Evolutionary conservation across 2,113 vertebrate genomes (phyloP).

Genomic region (Fulmarus glacialis): DNA sequence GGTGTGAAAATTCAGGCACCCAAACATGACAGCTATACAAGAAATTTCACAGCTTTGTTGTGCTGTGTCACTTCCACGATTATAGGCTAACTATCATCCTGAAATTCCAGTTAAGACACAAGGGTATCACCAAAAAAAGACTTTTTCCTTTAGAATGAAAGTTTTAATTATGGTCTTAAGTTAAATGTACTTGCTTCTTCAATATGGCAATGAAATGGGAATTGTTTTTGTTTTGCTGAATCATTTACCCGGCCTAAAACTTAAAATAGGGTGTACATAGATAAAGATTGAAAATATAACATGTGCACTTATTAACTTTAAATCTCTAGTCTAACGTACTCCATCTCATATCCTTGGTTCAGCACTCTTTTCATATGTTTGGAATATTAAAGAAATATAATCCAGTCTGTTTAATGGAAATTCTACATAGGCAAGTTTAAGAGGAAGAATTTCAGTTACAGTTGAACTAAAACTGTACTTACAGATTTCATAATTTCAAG

Average conservation of each 20-base stretch:
- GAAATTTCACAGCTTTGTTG: conserved; percentile 34
- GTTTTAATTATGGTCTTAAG: background rate
- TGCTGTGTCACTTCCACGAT: background rate
- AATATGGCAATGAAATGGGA: background rate
- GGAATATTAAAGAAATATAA: background rate
- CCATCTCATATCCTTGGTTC: background rate
- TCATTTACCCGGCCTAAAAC: background rate
- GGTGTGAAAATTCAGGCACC: conserved; percentile 9
- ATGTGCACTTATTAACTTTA: background rate
- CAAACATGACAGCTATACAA: background rate
- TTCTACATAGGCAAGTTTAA: background rate
- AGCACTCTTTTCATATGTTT: background rate
- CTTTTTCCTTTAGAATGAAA: background rate
- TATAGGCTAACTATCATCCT: background rate
- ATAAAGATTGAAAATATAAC: background rate
- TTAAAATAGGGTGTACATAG: background rate
- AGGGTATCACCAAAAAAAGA: background rate
- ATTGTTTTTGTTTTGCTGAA: background rate
- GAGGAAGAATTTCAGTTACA: background rate
- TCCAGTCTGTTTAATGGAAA: background rate
- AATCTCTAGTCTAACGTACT: background rate
- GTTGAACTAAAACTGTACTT: background rate
- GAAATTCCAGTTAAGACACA: conserved; percentile 7
- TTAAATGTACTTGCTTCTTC: background rate
- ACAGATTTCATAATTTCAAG: background rate